Evolutionary conservation across 2,797 vertebrate genomes (phyloP).

Genomic region (Scomberomorus guttatus): DNA sequence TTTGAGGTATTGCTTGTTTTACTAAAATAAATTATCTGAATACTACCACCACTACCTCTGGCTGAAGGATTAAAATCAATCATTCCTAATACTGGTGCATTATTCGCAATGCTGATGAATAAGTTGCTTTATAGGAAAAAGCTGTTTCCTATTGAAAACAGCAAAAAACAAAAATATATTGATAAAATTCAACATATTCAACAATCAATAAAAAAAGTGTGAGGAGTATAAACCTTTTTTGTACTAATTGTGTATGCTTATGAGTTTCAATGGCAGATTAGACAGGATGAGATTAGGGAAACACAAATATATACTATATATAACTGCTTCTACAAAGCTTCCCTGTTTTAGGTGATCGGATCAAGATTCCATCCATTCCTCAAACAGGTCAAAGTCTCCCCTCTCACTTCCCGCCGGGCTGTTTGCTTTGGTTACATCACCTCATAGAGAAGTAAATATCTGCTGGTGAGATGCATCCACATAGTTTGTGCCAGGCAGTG

Average conservation of each 20-base stretch:
- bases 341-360: slow-evolving; percentile 17
- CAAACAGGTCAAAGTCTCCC: slow-evolving; percentile 55
- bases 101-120: too few relatives aligned
- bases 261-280: neutral
- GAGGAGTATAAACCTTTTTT: neutral
- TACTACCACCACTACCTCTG: too few relatives aligned
- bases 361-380: slow-evolving; percentile 15
- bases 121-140: neutral
- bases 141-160: neutral
- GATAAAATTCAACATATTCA: neutral
- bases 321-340: neutral
- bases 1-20: neutral
- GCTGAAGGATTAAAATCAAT: neutral
- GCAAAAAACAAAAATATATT: neutral
- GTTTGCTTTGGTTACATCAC: slow-evolving; percentile 58
- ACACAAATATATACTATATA: neutral
- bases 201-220: too few relatives aligned
- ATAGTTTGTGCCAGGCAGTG: neutral
- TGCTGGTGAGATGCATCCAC: neutral
- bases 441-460: neutral
- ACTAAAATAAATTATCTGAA: neutral
- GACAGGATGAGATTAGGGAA: neutral
- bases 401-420: neutral
- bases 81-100: neutral
- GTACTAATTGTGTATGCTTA: neutral